These are phyloP conservation scores for Trichopoda pennipes DNA, from an alignment of 2,888 invertebrate species.

Conservation along the genomic window DNA sequence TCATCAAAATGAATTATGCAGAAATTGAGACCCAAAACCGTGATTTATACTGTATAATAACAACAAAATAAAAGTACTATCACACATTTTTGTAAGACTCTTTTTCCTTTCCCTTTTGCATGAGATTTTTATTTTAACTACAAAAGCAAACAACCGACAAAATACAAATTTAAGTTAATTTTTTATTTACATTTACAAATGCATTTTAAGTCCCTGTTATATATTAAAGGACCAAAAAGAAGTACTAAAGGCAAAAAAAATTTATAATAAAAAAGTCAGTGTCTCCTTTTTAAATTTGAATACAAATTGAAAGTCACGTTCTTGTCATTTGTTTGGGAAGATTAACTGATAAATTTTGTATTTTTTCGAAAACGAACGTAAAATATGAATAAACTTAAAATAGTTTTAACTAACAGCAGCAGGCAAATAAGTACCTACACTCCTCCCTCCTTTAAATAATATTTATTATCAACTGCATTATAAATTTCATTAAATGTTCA, in stretches of 20 bases:
- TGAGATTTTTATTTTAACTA: no score
- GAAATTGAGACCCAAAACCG: no score
- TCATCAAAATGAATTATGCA: no score
- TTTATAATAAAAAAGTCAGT: background rate
- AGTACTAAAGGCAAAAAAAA: no score
- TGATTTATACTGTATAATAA: no score
- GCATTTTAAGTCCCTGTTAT: slow-evolving; percentile 22
- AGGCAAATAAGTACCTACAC: background rate
- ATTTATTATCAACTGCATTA: background rate
- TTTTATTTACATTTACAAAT: slow-evolving; percentile 22
- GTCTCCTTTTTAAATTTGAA: slow-evolving; percentile 11
- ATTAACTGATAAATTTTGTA: slow-evolving; percentile 70
- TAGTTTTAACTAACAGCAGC: slow-evolving; percentile 10
- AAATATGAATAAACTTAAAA: slow-evolving; percentile 22
- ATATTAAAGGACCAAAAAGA: background rate
- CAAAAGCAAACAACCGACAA: no score
- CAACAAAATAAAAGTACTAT: no score
- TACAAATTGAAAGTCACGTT: slow-evolving; percentile 75
- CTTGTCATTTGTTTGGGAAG: slow-evolving; percentile 74
- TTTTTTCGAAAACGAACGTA: slow-evolving; percentile 41
- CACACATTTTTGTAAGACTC: no score
- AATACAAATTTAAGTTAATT: background rate
- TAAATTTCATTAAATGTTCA: slow-evolving; percentile 8
- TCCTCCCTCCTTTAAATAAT: background rate
- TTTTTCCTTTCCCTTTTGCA: no score